Conservation (phyloP, 2,113 vertebrate genomes). For the Oriolus oriolus region DNA sequence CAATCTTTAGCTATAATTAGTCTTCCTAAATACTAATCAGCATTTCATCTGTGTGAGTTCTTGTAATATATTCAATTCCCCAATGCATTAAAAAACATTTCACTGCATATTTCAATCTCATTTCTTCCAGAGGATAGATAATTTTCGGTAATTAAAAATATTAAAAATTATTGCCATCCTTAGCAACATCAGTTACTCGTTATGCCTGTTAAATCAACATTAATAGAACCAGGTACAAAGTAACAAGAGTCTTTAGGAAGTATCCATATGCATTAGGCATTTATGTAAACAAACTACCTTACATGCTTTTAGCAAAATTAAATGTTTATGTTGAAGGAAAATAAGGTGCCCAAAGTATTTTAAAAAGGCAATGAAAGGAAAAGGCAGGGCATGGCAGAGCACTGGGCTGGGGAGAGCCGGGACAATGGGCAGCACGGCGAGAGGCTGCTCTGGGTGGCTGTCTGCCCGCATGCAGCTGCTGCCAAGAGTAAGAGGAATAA, state of each 20-base stretch:
- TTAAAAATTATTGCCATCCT: neutral
- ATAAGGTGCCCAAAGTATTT: neutral
- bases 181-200: neutral
- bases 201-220: neutral
- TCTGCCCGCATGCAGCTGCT: neutral
- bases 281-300: neutral
- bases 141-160: constrained; percentile 8
- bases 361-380: neutral
- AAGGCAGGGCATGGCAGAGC: neutral
- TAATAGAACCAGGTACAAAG: neutral
- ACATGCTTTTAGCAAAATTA: neutral
- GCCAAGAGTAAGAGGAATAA: neutral
- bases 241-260: neutral
- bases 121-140: neutral
- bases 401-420: fast-evolving
- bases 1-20: constrained; percentile 7
- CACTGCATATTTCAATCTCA: neutral
- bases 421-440: fast-evolving
- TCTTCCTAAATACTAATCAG: constrained; percentile 9
- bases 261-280: neutral
- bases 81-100: neutral
- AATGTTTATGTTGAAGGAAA: neutral
- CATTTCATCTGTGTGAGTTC: neutral
- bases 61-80: neutral
- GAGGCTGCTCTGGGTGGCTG: neutral